Evolutionary conservation across 2,888 invertebrate species (phyloP).

Genomic region (Catocala fraxini): DNA sequence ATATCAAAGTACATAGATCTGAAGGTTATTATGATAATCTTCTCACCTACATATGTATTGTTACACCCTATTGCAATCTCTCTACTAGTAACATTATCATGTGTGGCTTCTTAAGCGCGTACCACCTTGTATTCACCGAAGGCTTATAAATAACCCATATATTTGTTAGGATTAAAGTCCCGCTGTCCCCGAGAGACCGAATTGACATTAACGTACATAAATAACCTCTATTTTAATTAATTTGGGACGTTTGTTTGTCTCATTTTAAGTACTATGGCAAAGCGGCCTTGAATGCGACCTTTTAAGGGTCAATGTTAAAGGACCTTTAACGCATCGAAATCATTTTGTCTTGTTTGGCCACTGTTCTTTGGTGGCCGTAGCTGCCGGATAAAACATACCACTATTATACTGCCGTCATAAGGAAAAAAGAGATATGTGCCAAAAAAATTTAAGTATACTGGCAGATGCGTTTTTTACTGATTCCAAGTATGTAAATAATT

Average conservation of each 20-base stretch:
- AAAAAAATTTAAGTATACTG: no score
- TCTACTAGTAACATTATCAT: constrained; percentile 32
- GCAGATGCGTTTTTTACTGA: no score
- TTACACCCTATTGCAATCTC: constrained; percentile 32
- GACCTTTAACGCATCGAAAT: constrained; percentile 38
- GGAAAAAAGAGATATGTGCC: no score
- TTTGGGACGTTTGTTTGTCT: constrained; percentile 21
- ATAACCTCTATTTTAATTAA: constrained; percentile 30
- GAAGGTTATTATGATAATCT: constrained; percentile 36
- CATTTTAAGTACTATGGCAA: constrained; percentile 25
- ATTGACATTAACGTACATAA: constrained; percentile 17
- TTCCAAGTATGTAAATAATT: no score
- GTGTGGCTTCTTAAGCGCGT: constrained; percentile 45
- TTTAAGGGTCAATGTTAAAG: constrained; percentile 32
- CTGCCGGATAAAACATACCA: no score
- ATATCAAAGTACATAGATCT: not conserved
- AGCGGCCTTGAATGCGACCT: constrained; percentile 35
- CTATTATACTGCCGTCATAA: no score
- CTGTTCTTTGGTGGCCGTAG: constrained; percentile 21
- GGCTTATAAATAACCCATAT: constrained; percentile 34
- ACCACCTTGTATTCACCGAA: constrained; percentile 30
- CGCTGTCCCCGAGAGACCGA: constrained; percentile 6
- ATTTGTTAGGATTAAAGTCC: constrained; percentile 22
- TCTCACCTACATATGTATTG: constrained; percentile 30
- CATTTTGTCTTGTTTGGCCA: constrained; percentile 26